Base-by-base conservation (phyloP, 2,888 invertebrate species). In the Eupithecia insigniata region DNA sequence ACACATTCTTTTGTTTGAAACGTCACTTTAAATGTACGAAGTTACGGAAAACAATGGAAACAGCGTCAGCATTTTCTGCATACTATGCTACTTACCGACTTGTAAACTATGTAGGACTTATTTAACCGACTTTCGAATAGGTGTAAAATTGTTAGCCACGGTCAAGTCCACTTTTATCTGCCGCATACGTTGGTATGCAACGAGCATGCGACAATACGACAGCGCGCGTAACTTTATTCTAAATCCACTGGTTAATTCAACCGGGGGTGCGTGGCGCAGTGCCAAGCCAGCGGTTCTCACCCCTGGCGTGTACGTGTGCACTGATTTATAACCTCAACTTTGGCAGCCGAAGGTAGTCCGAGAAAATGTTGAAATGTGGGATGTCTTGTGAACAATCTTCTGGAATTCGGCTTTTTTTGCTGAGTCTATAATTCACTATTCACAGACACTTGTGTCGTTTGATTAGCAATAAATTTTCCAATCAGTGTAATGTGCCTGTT, bases 131-230 rank as follows among this genome's bases (percentile, higher is more conserved):
- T 66, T 43, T 61, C 67, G 22, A 67, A 67, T 71, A 36, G 39
- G n/a, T 39, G 55, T 22, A 16, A 71, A 66, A 68, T 51, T 66
- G 26, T 32, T 39, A 58, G 55, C 67, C 34, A 61, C 16, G 39
- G 82, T 83, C 81, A 55, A 67, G 69, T 62, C 28, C 60, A 66
- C 70, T 70, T 60, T 65, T 67, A 67, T 70, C 62, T 67, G 62
- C 80, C 76, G 80, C 80, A 81, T 79, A 76, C 78, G 81, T 79
- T 68, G 68, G 69, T 62, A 69, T 82, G 75, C 76, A 66, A 73
- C 66, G 80, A 79, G 68, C 51, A 71, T 82, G 75, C 76, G 70
- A 73, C 70, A 80, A 79, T 75, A 68, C 70, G 71, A 76, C 75
- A 74, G 70, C 69, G 62, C 72, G 67, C 71, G 71, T 76, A 74